Conservation (phyloP, 2,797 vertebrate genomes). For the Tinamus major region DNA sequence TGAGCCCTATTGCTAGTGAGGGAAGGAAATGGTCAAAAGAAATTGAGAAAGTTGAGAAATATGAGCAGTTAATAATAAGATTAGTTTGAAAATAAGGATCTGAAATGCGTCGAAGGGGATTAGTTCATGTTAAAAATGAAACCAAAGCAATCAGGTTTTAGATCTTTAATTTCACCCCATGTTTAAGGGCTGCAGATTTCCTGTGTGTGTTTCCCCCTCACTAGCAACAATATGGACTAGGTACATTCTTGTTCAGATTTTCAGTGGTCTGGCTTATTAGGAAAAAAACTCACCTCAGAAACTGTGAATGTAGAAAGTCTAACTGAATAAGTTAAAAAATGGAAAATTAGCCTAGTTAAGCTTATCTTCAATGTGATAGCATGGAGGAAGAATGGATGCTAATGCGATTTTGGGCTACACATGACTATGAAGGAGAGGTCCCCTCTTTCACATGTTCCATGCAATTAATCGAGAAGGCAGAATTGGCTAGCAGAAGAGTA, state of each 20-base stretch:
- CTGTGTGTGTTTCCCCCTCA: not conserved
- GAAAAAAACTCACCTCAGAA: not conserved
- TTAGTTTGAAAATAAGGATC: not conserved
- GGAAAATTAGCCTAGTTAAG: not conserved
- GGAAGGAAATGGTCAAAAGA: not conserved
- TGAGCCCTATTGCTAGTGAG: not conserved
- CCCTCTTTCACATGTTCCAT: not conserved
- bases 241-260: not conserved
- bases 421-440: not conserved
- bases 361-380: not conserved
- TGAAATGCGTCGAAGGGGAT: not conserved
- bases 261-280: not conserved
- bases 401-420: not conserved
- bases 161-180: not conserved
- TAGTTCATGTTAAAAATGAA: not conserved
- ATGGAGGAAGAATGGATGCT: not conserved
- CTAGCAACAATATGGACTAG: not conserved
- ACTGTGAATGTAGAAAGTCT: not conserved
- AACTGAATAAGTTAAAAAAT: not conserved
- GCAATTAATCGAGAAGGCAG: not conserved
- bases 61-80: not conserved
- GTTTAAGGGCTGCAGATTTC: not conserved
- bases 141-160: not conserved
- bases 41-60: not conserved
- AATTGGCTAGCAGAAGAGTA: not conserved